Evolutionary conservation across 2,797 vertebrate genomes (phyloP), one percentile per base, ranked within the genome.

Genomic region (Graptemys geographica): DNA sequence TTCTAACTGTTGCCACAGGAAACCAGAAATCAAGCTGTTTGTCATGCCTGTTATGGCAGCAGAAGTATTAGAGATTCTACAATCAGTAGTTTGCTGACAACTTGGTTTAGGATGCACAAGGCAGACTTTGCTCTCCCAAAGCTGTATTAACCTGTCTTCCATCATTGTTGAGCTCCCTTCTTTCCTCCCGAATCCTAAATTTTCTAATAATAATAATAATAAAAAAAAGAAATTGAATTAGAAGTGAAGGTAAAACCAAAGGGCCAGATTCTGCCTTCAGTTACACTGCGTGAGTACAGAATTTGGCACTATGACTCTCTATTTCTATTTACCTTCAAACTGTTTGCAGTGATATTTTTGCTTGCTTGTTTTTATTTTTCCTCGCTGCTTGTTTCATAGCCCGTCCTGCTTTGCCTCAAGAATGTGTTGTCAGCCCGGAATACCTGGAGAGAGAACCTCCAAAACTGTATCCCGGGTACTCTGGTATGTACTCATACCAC

Each of bases 391-490:
- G 28, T 94, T 93, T 52, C 89, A 82, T 87, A 98, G 97, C 69
- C 91, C 97, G 96, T 21, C 72, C 97, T 95, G 41, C 93, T 86
- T 97, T 96, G 93, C 79, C 96, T 95, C 72, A 96, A 10, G 97
- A 97, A 79, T 91, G 87, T 15, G 3, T 86, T 76, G 56, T 97
- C 52, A 96, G 89, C 27, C 18, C 97, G 88, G 98, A 98, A 78
- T 96, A 97, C 87, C 57, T 96, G 87, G 98, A 98, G 87, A 98
- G 97, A 96, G 98, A 98, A 47, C 87, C 97, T 79, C 89, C 96
- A 0, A 98, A 98, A 94, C 87, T 98, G 62, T 98, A 98, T 33
- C 89, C 98, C 11, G 93, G 97, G 5, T 97, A 93, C 81, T 92
- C 97, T 74, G 96, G 97, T 37, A 56, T 98, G 44, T 97, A 97